Evolutionary conservation across 2,113 vertebrate genomes (phyloP).

Genomic region (Ciconia stormi): DNA sequence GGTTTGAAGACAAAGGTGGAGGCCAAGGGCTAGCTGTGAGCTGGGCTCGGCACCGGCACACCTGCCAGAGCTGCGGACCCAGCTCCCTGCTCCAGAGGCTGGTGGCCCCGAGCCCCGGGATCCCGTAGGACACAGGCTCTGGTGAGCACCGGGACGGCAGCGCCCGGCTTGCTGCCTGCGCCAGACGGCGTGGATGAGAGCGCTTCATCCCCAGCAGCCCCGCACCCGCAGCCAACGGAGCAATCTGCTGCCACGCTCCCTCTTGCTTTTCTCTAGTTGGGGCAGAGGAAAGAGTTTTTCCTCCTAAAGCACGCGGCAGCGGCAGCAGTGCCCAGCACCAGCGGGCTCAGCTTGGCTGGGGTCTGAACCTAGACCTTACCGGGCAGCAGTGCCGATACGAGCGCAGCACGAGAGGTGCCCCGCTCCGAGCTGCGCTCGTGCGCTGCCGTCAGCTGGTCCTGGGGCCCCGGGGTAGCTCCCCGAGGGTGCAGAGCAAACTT

Average conservation of each 20-base stretch:
- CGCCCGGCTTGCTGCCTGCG: background rate
- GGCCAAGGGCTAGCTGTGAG: background rate
- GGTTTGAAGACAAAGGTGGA: background rate
- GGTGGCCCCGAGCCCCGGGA: fast-evolving
- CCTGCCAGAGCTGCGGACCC: background rate
- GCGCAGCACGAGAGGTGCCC: fast-evolving
- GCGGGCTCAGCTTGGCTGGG: background rate
- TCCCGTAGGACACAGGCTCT: background rate
- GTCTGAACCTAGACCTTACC: fast-evolving
- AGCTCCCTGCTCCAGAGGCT: background rate
- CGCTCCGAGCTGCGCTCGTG: fast-evolving
- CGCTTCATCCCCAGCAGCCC: background rate
- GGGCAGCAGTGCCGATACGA: fast-evolving
- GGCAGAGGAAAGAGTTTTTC: background rate
- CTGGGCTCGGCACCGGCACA: background rate
- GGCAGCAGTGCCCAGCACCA: background rate
- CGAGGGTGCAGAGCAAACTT: background rate
- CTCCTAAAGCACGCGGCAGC: background rate
- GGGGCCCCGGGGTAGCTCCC: no score
- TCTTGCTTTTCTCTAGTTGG: background rate
- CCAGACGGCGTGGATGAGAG: background rate
- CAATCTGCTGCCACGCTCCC: background rate
- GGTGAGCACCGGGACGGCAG: background rate
- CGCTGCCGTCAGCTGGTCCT: background rate
- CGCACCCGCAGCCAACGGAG: background rate